phyloP scores from a whole-genome alignment of 1,140 invertebrate species.

The Sminthurinus signatus region DNA sequence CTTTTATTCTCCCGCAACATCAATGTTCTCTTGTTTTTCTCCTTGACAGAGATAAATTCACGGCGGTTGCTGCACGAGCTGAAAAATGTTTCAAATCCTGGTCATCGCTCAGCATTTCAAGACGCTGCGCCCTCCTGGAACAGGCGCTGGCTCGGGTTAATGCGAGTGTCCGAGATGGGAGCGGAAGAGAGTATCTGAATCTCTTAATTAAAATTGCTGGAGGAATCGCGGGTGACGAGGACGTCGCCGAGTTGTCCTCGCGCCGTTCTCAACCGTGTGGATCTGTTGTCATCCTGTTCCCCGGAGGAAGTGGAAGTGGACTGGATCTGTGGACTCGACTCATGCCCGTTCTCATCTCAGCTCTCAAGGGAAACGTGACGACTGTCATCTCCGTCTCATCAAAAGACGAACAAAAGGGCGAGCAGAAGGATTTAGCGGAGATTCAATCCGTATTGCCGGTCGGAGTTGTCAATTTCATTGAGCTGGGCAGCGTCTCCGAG shows the following conservation, averaged over 20 bases:
- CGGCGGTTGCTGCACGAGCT: background rate
- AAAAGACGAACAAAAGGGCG: background rate
- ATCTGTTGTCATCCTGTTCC: background rate
- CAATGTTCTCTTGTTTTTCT: too few species aligned
- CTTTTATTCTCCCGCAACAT: too few species aligned
- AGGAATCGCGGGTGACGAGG: background rate
- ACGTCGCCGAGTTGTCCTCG: background rate
- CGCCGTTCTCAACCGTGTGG: background rate
- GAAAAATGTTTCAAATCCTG: constrained; percentile 1
- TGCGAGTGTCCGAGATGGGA: too few species aligned
- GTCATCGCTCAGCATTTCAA: background rate
- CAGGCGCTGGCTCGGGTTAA: too few species aligned
- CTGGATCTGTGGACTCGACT: background rate
- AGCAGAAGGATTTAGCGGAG: too few species aligned
- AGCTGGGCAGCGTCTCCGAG: background rate
- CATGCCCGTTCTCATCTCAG: background rate
- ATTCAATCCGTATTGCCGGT: background rate
- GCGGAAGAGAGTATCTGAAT: too few species aligned
- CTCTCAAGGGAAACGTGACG: constrained; percentile 2
- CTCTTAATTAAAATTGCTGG: background rate
- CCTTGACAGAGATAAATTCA: constrained; percentile 6
- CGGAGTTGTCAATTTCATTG: constrained; percentile 2
- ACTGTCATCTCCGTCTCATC: background rate
- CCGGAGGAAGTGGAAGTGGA: background rate
- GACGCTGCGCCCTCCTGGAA: too few species aligned